Evolutionary conservation across 2,113 vertebrate genomes (phyloP).

Genomic region (Fregata magnificens): DNA sequence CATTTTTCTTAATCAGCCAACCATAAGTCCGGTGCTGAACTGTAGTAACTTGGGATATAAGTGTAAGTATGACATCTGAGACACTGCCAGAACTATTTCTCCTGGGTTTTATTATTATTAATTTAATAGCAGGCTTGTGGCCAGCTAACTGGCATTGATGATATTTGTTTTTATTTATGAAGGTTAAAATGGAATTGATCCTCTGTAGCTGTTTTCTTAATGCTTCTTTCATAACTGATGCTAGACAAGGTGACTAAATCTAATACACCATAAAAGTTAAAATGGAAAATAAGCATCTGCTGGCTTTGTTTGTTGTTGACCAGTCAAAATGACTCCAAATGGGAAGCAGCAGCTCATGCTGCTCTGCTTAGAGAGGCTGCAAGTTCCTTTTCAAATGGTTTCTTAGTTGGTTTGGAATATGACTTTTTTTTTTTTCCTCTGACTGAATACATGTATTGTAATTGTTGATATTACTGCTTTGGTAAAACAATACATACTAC

Average conservation of each 20-base stretch:
- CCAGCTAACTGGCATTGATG: background rate
- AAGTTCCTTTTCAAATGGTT: background rate
- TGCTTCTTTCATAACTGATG: background rate
- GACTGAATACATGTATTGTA: background rate
- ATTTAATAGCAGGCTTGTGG: background rate
- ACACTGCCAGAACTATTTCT: background rate
- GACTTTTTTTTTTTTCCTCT: background rate
- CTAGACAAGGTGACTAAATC: background rate
- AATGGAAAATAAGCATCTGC: background rate
- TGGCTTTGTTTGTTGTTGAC: background rate
- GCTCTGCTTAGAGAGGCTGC: background rate
- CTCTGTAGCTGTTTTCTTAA: background rate
- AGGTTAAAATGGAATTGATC: background rate
- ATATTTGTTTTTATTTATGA: background rate
- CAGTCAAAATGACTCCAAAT: background rate
- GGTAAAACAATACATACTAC: background rate
- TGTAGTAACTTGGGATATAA: background rate
- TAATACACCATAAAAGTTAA: background rate
- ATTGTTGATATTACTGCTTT: background rate
- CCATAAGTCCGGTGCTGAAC: background rate
- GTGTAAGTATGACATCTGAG: background rate
- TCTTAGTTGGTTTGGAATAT: background rate
- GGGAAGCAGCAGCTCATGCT: background rate
- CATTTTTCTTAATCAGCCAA: background rate
- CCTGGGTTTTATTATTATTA: background rate